Evolutionary conservation across 2,797 vertebrate genomes (phyloP).

Genomic region (Strix occidentalis): DNA sequence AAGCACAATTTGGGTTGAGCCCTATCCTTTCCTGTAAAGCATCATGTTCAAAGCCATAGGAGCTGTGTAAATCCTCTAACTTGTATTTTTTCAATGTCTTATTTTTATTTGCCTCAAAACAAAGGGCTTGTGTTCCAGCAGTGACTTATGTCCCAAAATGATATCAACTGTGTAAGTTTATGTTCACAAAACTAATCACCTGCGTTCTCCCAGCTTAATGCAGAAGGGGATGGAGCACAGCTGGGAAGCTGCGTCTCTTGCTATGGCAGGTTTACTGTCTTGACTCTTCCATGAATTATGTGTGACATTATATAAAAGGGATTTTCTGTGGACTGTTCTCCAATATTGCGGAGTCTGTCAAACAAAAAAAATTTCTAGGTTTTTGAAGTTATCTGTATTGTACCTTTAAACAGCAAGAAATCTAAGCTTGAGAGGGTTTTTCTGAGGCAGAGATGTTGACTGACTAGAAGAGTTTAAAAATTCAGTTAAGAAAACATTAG

Average conservation of each 20-base stretch:
- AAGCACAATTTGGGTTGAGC: not conserved
- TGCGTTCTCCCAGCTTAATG: not conserved
- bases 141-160: conserved; percentile 17
- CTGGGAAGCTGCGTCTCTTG: not conserved
- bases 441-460: not conserved
- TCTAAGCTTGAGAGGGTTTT: not conserved
- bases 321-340: conserved; percentile 50
- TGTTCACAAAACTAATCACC: conserved; percentile 38
- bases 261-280: conserved; percentile 41
- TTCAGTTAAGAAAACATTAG: not conserved
- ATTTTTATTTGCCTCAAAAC: conserved; percentile 60
- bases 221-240: not conserved
- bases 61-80: conserved; percentile 42
- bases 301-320: conserved; percentile 40
- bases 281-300: conserved; percentile 53
- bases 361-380: conserved; percentile 54
- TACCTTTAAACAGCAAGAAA: conserved; percentile 15
- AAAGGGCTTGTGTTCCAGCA: conserved; percentile 12
- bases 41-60: not conserved
- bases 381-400: conserved; percentile 33
- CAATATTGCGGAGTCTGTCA: conserved; percentile 37
- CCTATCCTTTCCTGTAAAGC: not conserved
- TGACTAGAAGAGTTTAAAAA: not conserved
- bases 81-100: not conserved
- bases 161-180: conserved; percentile 22